Base-by-base conservation (phyloP, 2,797 vertebrate genomes). In the Gymnodraco acuticeps region DNA sequence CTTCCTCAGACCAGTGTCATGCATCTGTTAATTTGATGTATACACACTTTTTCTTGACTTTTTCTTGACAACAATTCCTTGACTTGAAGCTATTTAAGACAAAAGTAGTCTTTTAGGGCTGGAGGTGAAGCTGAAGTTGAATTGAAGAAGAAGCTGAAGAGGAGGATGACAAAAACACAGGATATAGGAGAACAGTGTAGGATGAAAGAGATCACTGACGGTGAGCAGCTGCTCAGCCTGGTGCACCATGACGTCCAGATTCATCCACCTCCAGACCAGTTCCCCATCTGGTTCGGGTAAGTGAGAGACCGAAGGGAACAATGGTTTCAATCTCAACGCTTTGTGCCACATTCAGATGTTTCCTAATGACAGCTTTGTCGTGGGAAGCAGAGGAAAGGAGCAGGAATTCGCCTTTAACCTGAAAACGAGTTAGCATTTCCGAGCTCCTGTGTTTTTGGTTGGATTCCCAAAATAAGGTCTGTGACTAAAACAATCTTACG, bases 211-310 rank as follows among this genome's bases (percentile, higher is more conserved):
- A 81, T 75, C 74, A 15, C 41, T 64, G 68, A 76, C 71, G 58
- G 55, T 10, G 70, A 77, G 65, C 81, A 85, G 80, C 73, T 73
- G 80, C 75, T 78, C 75, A 27, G n/a, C 31, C 69, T 33, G 72
- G 17, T 78, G 73, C 76, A 61, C 70, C 77, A 42, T 69, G 68
- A 46, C 1, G 80, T 64, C 77, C 87, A 87, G 80, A 86, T 84
- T 73, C 64, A 45, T 71, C 81, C 81, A 62, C 87, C 85, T 80
- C 72, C 85, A 46, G 56, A 78, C 51, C 61, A 64, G 60, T 2
- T 55, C 10, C 63, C 81, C 52, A 19, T 66, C 60, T 73, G 53
- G 81, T 60, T 58, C 63, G 74, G 41, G 70, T 70, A 73, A 41
- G 54, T 38, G 66, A 69, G 59, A 53, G 67, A 77, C 75, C 53